phyloP scores from a whole-genome alignment of 2,888 invertebrate genomes.

The Smittia sp. region DNA sequence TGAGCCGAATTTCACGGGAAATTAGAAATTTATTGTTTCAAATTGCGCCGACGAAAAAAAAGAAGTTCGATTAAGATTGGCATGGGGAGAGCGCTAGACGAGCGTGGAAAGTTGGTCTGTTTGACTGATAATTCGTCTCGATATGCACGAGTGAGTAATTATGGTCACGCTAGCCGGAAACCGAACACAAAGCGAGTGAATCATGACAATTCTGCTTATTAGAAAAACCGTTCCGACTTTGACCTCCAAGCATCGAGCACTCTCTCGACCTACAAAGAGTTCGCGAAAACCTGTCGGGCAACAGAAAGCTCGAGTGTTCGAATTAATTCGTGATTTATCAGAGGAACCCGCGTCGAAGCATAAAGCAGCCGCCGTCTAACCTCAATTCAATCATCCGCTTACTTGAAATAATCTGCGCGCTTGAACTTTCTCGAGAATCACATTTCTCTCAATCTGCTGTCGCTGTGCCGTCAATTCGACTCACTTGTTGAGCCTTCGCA shows the following conservation, averaged over 20 bases:
- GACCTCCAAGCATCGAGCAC: slow-evolving; percentile 1
- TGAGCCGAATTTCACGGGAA: not conserved
- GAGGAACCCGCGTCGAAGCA: not conserved
- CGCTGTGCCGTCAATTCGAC: not conserved
- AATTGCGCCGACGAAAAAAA: not conserved
- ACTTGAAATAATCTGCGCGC: not conserved
- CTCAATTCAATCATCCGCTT: slow-evolving; percentile 16
- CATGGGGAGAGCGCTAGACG: not conserved
- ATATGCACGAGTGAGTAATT: slow-evolving; percentile 38
- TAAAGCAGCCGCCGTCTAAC: not conserved
- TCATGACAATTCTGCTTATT: not conserved
- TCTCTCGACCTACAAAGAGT: too few species aligned
- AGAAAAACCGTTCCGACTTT: slow-evolving; percentile 17
- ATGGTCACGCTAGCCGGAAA: slow-evolving; percentile 34
- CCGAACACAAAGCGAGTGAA: slow-evolving; percentile 19
- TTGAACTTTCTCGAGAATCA: slow-evolving; percentile 20
- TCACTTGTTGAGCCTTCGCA: not conserved
- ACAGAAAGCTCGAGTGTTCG: too few species aligned
- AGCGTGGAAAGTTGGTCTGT: slow-evolving; percentile 22
- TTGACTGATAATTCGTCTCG: slow-evolving; percentile 19
- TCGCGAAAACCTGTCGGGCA: too few species aligned
- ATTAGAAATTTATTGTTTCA: not conserved
- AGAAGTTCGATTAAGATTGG: not conserved
- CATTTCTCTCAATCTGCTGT: not conserved
- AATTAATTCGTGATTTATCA: not conserved